Percentiles rank a stretch among this genome's conserved stretches.
phyloP scores from a whole-genome alignment of 2,888 invertebrate species.

The Ditula angustiorana region DNA sequence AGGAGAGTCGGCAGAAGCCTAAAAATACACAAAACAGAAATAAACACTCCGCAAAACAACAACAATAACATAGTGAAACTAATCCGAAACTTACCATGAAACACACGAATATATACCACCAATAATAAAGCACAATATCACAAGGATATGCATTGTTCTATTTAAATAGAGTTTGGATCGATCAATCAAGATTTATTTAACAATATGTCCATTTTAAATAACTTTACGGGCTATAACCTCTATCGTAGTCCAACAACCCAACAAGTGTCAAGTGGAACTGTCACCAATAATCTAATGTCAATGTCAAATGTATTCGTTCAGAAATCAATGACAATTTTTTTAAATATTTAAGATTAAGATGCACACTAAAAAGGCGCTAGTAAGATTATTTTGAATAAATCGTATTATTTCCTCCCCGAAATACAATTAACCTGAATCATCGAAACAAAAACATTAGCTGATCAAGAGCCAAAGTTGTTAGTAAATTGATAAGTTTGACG shows the following conservation, averaged over 20 bases:
- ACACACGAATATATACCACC: conserved; percentile 85
- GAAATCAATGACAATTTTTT: no score
- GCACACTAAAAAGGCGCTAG: no score
- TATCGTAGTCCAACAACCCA: conserved; percentile 13
- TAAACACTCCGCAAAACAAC: conserved; percentile 59
- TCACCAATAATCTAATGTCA: background rate
- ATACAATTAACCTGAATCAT: no score
- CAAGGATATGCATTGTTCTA: conserved; percentile 68
- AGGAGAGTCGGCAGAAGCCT: conserved; percentile 92
- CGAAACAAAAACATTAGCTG: no score
- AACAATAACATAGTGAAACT: conserved; percentile 46
- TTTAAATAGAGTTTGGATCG: background rate
- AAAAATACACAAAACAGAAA: conserved; percentile 55
- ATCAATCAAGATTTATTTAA: conserved; percentile 16
- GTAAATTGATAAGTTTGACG: no score
- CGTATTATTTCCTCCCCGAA: no score
- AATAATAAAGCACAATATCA: conserved; percentile 70
- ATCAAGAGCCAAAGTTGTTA: no score
- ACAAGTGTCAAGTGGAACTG: conserved; percentile 33
- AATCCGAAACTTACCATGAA: conserved; percentile 82
- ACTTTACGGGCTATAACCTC: conserved; percentile 33
- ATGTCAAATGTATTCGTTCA: conserved; percentile 12
- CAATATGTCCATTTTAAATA: conserved; percentile 33
- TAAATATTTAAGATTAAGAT: no score
- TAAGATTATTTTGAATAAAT: no score